Conservation (phyloP, 2,113 vertebrate species). For the Montifringilla adamsi region DNA sequence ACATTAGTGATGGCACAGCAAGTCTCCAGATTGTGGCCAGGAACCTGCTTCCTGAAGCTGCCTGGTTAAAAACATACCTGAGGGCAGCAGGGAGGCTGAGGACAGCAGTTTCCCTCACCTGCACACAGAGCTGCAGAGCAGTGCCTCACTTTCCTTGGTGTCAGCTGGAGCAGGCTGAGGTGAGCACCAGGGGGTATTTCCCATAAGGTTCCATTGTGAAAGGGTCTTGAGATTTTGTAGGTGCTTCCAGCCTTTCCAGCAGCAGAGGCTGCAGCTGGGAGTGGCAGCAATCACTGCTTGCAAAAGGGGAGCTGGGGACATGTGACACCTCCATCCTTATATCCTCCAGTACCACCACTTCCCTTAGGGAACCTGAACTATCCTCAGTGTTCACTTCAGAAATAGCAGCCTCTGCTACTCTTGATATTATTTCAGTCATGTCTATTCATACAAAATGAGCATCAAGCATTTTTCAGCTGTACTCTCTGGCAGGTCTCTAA, state of each 20-base stretch:
- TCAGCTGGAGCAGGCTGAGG: background rate
- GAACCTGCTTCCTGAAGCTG: background rate
- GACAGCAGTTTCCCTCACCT: background rate
- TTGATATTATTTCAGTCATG: background rate
- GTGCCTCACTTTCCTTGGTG: background rate
- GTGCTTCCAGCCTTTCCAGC: background rate
- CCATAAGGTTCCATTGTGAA: fast-evolving
- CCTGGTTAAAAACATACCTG: background rate
- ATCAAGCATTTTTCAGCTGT: background rate
- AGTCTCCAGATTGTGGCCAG: background rate
- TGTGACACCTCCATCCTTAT: background rate
- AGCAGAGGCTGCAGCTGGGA: background rate
- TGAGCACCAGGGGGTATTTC: fast-evolving
- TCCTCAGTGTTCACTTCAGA: background rate
- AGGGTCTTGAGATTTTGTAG: background rate
- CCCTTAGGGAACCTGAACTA: background rate
- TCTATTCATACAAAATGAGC: background rate
- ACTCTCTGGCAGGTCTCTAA: background rate
- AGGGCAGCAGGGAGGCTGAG: fast-evolving
- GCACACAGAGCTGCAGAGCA: background rate
- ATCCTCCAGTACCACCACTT: background rate
- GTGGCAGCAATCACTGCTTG: background rate
- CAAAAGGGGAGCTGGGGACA: background rate
- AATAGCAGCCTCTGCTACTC: background rate
- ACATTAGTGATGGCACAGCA: background rate